Base-by-base conservation (phyloP, 2,113 vertebrate genomes). In the Solea senegalensis region DNA sequence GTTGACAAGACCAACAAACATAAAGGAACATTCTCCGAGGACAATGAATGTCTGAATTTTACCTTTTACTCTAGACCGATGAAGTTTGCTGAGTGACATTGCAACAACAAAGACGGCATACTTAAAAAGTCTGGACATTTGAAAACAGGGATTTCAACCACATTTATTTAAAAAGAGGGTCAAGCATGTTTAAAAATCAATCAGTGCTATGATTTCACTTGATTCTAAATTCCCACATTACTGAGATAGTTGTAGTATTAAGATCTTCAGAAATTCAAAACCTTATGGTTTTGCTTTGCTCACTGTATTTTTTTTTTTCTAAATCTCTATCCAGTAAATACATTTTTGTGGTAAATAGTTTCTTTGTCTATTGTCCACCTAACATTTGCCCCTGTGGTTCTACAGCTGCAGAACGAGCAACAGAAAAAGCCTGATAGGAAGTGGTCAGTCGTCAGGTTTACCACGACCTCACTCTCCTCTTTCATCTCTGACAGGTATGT, bases 381-480 rank as follows among this genome's bases (percentile, higher is more conserved):
- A 45, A 88, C 56, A 39, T 61, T 15, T 68, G 9, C 8, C 27
- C 74, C 3, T 90, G 43, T 88, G 74, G 65, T 84, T 91, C 88
- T 54, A 43, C 91, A 98, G 97, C 89, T 99, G 97, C 88, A 94
- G 97, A 85, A 98, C 97, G 5, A 98, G 95, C 90, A 98, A 97
- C 94, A 94, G 97, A 88, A 99, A 99, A 83, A 98, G 94, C 87
- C 91, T 98, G 88, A 98, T 99, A 76, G 95, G 97, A 89, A 98
- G 95, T 90, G 95, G 95, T 40, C 97, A 97, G 85, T 94, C 97
- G 52, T 80, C 96, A 73, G 96, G 95, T 15, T 92, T 98, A 85
- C 97, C 96, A 52, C 94, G 97, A 40, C 96, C 97, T 39, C 97
- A 98, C 79, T 98, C 97, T 0, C 97, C 97, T 0, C 96, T 99